Evolutionary conservation across 2,113 vertebrate genomes (phyloP).

Genomic region (Sinocyclocheilus anshuiensis): DNA sequence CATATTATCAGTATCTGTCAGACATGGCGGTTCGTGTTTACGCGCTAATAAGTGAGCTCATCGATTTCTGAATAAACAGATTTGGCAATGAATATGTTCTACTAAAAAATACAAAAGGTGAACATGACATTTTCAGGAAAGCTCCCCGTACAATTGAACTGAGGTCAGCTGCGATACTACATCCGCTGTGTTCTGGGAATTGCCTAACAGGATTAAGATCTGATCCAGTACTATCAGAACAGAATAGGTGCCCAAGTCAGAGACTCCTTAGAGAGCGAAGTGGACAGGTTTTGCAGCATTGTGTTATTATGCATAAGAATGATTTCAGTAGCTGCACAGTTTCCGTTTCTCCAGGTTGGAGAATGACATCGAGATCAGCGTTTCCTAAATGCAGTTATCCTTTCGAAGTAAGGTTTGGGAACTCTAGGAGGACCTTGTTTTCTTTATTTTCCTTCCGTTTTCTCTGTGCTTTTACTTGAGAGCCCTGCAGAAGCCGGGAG

Average conservation of each 20-base stretch:
- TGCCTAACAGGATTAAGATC: background rate
- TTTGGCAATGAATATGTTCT: background rate
- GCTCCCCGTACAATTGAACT: background rate
- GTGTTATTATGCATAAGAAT: constrained; percentile 12
- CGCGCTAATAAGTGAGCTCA: background rate
- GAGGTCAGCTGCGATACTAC: background rate
- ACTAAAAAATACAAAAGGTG: background rate
- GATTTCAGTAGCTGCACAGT: background rate
- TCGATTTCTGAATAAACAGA: constrained; percentile 29
- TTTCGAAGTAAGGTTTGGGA: constrained; percentile 5
- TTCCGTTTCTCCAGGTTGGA: background rate
- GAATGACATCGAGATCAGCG: background rate
- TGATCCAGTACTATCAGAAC: background rate
- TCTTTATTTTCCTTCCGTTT: background rate
- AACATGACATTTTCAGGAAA: background rate
- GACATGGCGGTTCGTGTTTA: constrained; percentile 8
- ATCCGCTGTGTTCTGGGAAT: background rate
- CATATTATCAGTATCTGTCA: constrained; percentile 14
- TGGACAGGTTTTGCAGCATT: background rate
- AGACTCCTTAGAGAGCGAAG: background rate
- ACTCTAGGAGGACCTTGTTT: background rate
- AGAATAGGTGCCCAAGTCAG: constrained; percentile 4
- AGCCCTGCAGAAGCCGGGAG: background rate
- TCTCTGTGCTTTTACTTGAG: constrained; percentile 21
- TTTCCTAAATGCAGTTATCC: background rate